Conservation (phyloP, 2,888 invertebrate genomes). For the Itoplectis maculator region DNA sequence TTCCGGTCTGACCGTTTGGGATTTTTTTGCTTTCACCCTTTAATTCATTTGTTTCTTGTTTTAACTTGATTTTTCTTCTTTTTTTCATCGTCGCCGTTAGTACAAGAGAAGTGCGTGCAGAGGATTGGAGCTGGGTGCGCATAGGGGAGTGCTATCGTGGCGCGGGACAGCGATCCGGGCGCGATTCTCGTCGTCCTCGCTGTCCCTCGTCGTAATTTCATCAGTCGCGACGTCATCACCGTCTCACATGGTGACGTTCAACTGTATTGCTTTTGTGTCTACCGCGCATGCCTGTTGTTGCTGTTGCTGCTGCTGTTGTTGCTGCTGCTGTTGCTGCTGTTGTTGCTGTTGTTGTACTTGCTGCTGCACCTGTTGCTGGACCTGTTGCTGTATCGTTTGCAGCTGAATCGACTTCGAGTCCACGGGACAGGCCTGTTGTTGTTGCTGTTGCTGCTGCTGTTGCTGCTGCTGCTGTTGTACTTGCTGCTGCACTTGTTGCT, state of each 20-base stretch:
- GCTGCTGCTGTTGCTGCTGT: conserved; percentile 79
- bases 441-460: conserved; percentile 82
- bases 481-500: conserved; percentile 80
- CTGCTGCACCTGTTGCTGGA: conserved; percentile 80
- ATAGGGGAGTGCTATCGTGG: conserved; percentile 81
- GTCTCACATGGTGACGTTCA: conserved; percentile 84
- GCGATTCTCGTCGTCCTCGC: conserved; percentile 50
- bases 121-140: conserved; percentile 83
- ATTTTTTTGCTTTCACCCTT: neutral
- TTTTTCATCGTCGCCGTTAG: conserved; percentile 74
- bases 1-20: conserved; percentile 12
- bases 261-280: conserved; percentile 84
- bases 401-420: conserved; percentile 81
- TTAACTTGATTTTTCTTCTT: conserved; percentile 25
- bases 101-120: conserved; percentile 84
- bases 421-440: conserved; percentile 81
- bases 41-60: conserved; percentile 15
- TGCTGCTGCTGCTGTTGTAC: conserved; percentile 77
- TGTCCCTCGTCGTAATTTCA: conserved; percentile 63
- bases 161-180: conserved; percentile 73
- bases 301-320: conserved; percentile 79
- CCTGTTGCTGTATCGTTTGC: conserved; percentile 80
- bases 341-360: conserved; percentile 81
- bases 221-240: conserved; percentile 52
- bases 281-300: conserved; percentile 82